Conservation (phyloP, 2,888 invertebrate genomes). For the Ctenicera cuprea region DNA sequence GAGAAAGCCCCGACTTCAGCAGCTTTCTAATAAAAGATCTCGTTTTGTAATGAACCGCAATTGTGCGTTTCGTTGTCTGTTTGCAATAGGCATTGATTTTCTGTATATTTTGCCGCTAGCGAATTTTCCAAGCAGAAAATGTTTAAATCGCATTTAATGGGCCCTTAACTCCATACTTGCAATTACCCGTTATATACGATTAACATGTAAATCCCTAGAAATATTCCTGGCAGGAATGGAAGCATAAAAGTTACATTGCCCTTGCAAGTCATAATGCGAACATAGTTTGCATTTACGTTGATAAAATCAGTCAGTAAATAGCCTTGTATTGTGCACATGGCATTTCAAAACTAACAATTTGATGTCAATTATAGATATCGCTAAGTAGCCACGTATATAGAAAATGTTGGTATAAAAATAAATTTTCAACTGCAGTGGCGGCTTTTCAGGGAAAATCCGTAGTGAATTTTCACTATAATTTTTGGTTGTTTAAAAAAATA, state of each 20-base stretch:
- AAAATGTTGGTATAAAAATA: background rate
- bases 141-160: constrained; percentile 22
- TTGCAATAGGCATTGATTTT: constrained; percentile 19
- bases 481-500: no score
- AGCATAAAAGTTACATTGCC: constrained; percentile 15
- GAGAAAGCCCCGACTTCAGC: constrained; percentile 28
- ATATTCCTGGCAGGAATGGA: constrained; percentile 3
- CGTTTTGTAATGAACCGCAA: constrained; percentile 31
- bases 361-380: constrained; percentile 45
- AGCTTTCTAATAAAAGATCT: constrained; percentile 35
- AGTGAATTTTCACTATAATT: no score
- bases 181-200: constrained; percentile 15
- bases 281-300: constrained; percentile 41
- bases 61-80: constrained; percentile 24
- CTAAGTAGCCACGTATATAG: constrained; percentile 11
- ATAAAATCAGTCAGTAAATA: constrained; percentile 42
- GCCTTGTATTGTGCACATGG: constrained; percentile 33
- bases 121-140: constrained; percentile 21
- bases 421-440: background rate
- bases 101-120: background rate
- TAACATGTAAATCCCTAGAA: constrained; percentile 35
- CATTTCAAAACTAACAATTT: constrained; percentile 42
- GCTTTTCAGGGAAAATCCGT: no score
- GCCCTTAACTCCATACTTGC: constrained; percentile 4
- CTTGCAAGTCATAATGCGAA: constrained; percentile 36